These are phyloP conservation scores for Oryctes rhinoceros DNA, from an alignment of 1,140 invertebrate genomes.

Conservation along the genomic window DNA sequence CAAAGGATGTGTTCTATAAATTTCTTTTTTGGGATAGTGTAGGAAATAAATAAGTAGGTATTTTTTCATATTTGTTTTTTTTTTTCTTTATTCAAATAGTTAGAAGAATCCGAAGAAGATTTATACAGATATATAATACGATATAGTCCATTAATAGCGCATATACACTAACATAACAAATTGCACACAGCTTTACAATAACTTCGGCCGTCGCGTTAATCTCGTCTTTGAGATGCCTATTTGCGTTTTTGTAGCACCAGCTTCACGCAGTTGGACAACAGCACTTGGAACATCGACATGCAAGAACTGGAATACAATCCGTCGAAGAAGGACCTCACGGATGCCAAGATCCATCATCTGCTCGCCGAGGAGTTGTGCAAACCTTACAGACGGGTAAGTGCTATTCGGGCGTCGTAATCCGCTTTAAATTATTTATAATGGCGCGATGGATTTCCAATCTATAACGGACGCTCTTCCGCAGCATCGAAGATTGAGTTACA, in stretches of 20 bases:
- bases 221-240: not conserved
- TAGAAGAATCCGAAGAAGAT: too few species aligned
- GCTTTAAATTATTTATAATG: too few species aligned
- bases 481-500: conserved; percentile 90
- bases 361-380: conserved; percentile 90
- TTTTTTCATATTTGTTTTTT: too few species aligned
- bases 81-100: too few species aligned
- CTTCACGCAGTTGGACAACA: conserved; percentile 81
- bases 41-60: too few species aligned
- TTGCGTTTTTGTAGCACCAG: conserved; percentile 69
- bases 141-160: too few species aligned
- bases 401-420: too few species aligned
- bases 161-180: not conserved
- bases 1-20: too few species aligned
- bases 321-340: conserved; percentile 88
- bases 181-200: conserved; percentile 38
- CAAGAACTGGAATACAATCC: conserved; percentile 93
- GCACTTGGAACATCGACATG: conserved; percentile 89
- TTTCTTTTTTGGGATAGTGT: too few species aligned
- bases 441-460: not conserved
- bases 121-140: too few species aligned
- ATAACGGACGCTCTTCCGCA: conserved; percentile 62
- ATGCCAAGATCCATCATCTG: conserved; percentile 92
- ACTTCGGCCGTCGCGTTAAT: not conserved
- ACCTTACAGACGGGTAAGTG: conserved; percentile 83